Evolutionary conservation across 23 tunicate species (phyloP).

Genomic region (Trididemnum miniatum): DNA sequence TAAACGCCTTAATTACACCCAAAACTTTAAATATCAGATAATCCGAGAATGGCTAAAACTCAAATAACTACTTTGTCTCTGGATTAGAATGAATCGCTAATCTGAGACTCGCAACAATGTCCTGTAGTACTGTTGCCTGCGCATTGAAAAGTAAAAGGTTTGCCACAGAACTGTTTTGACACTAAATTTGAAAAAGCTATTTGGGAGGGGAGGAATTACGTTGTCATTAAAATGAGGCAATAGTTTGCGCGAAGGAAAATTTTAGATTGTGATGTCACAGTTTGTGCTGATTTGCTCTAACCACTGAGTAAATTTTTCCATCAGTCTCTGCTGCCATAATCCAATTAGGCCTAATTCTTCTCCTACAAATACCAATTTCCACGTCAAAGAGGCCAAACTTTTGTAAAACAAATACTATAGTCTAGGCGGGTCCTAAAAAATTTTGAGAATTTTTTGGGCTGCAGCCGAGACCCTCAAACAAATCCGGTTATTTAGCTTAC

Average conservation of each 20-base stretch:
- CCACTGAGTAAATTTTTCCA: background rate
- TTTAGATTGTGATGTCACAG: background rate
- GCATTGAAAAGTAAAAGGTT: too few relatives aligned
- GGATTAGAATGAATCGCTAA: too few relatives aligned
- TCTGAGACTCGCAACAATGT: too few relatives aligned
- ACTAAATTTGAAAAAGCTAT: too few relatives aligned
- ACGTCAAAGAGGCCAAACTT: background rate
- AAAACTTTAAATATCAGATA: too few relatives aligned
- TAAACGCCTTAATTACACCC: too few relatives aligned
- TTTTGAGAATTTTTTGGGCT: background rate
- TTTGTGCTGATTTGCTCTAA: background rate
- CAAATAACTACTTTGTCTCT: too few relatives aligned
- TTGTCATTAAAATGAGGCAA: background rate
- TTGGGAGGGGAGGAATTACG: background rate
- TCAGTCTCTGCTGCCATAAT: background rate
- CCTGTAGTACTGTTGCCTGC: too few relatives aligned
- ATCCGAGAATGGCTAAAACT: too few relatives aligned
- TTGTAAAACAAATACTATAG: background rate
- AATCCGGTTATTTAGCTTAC: background rate
- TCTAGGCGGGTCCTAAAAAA: background rate
- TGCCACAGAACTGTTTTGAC: too few relatives aligned
- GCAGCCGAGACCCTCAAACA: background rate
- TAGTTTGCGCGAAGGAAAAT: background rate
- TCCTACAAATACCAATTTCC: background rate
- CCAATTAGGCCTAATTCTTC: background rate